phyloP scores from a whole-genome alignment of 2,113 vertebrate genomes.

The Plectropomus leopardus region DNA sequence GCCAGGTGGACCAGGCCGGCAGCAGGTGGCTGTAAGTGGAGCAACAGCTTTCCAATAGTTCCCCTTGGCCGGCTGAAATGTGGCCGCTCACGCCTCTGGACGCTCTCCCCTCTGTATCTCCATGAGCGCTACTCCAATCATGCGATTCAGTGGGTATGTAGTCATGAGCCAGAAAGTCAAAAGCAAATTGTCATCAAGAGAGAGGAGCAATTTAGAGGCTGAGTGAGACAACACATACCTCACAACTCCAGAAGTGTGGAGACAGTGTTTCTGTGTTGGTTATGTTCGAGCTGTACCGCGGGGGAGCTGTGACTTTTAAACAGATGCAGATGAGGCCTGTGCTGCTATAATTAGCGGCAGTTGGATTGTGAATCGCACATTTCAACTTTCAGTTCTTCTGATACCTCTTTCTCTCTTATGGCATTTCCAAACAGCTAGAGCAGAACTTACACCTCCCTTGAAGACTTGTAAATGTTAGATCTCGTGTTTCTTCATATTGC shows the following conservation, averaged over 20 bases:
- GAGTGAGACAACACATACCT: constrained; percentile 5
- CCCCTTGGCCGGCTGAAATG: constrained; percentile 15
- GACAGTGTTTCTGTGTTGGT: constrained; percentile 19
- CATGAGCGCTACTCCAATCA: constrained; percentile 9
- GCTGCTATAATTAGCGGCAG: constrained; percentile 50
- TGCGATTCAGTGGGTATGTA: constrained; percentile 23
- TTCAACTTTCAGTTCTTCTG: constrained; percentile 18
- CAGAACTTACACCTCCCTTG: not conserved
- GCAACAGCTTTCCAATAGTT: constrained; percentile 59
- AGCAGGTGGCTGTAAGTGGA: constrained; percentile 67
- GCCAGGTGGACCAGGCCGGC: constrained; percentile 64
- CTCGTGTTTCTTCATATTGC: not conserved
- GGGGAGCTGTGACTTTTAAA: constrained; percentile 53
- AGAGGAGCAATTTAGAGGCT: constrained; percentile 9
- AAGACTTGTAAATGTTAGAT: constrained; percentile 14
- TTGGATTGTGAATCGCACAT: constrained; percentile 23
- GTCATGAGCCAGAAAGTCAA: constrained; percentile 10
- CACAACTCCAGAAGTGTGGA: constrained; percentile 17
- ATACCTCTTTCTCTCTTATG: not conserved
- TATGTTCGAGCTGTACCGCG: constrained; percentile 26
- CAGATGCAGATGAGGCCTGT: constrained; percentile 49
- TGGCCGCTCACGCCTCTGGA: constrained; percentile 26
- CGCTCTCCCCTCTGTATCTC: not conserved
- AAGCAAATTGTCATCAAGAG: constrained; percentile 13
- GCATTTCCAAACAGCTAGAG: not conserved